These are phyloP conservation scores for Protosalanx chinensis DNA, from an alignment of 2,797 vertebrate species.

Conservation along the genomic window DNA sequence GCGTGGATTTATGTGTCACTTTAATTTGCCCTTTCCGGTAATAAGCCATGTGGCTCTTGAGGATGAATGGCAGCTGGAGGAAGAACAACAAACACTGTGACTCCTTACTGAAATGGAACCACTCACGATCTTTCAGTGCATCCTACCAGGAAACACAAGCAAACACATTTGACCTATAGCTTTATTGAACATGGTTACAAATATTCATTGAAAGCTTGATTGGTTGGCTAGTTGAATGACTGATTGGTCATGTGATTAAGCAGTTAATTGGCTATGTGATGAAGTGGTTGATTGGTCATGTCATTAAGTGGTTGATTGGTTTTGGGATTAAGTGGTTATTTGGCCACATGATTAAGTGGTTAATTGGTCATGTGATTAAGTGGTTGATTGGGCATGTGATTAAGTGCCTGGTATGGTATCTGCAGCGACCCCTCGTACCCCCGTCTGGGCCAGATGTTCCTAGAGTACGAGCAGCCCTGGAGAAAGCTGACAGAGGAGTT, in stretches of 20 bases:
- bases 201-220: background rate
- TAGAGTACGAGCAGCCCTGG: conserved; percentile 89
- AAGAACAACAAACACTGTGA: background rate
- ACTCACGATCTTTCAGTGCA: background rate
- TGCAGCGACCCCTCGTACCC: conserved; percentile 84
- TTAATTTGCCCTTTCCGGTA: conserved; percentile 9
- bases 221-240: too few species aligned
- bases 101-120: background rate
- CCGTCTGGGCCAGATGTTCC: conserved; percentile 87
- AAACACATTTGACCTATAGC: background rate
- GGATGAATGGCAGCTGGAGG: background rate
- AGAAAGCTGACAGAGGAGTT: conserved; percentile 93
- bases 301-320: conserved; percentile 5
- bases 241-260: background rate
- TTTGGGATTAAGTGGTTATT: conserved; percentile 13
- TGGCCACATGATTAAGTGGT: too few species aligned
- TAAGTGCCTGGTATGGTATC: conserved; percentile 14
- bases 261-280: background rate
- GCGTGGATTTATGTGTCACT: conserved; percentile 25
- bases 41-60: background rate
- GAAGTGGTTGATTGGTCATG: background rate
- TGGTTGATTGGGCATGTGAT: conserved; percentile 13
- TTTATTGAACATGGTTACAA: too few species aligned
- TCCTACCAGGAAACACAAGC: background rate
- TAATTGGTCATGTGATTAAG: background rate